Percentiles rank a stretch among this genome's conserved stretches.
phyloP scores from a whole-genome alignment of 2,797 vertebrate genomes.

The Spondyliosoma cantharus region DNA sequence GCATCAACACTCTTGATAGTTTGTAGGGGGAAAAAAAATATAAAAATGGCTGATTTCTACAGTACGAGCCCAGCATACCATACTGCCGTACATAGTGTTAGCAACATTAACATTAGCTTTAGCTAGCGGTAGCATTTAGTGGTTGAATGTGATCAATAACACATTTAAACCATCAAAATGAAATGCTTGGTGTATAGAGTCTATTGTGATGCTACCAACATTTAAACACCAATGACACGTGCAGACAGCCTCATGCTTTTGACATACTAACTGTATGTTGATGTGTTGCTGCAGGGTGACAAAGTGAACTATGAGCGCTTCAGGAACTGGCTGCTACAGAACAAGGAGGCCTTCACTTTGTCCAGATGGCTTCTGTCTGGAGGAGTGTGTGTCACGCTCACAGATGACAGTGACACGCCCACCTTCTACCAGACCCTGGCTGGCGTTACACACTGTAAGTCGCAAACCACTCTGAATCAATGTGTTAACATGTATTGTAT shows the following conservation, averaged over 20 bases:
- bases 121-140: no score
- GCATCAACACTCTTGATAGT: no score
- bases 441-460: conserved; percentile 99
- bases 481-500: background rate
- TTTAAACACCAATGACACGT: background rate
- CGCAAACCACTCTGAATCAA: background rate
- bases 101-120: no score
- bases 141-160: no score
- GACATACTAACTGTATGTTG: background rate
- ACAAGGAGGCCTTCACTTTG: conserved; percentile 97
- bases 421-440: conserved; percentile 99
- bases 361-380: conserved; percentile 97
- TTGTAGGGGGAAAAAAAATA: no score
- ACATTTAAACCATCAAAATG: no score
- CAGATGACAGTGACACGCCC: conserved; percentile 98
- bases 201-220: background rate
- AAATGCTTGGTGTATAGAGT: background rate
- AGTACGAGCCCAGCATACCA: no score
- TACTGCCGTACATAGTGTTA: no score
- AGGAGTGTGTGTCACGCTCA: conserved; percentile 96
- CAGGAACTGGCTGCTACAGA: conserved; percentile 94
- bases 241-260: background rate
- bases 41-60: no score
- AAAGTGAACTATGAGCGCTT: conserved; percentile 99
- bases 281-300: conserved; percentile 87